phyloP scores from a whole-genome alignment of 2,797 vertebrate genomes.

The Bucorvus abyssinicus region DNA sequence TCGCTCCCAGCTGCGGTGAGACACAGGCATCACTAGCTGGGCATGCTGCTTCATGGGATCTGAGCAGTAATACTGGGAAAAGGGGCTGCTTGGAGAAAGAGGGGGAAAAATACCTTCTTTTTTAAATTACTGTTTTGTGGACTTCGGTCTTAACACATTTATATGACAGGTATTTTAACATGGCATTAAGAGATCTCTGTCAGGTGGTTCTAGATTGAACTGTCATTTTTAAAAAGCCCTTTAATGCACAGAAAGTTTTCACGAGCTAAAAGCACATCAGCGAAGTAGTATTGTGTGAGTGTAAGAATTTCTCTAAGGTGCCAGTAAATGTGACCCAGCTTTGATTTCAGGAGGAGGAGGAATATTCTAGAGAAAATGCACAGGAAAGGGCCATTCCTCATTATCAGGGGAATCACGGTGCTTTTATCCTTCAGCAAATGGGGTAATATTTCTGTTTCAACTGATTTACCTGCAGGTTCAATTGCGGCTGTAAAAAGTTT shows the following conservation, averaged over 20 bases:
- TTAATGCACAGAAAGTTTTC: not conserved
- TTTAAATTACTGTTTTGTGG: not conserved
- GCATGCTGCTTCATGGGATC: not conserved
- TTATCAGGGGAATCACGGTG: not conserved
- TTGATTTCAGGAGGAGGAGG: not conserved
- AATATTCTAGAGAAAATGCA: not conserved
- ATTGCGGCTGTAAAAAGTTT: not conserved
- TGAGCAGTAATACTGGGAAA: not conserved
- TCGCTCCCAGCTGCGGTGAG: not conserved
- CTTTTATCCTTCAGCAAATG: not conserved
- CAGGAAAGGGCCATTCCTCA: not conserved
- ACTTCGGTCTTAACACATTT: not conserved
- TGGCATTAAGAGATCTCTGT: not conserved
- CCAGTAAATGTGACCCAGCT: not conserved
- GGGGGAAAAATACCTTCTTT: accelerated
- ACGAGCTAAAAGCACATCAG: not conserved
- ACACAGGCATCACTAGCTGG: not conserved
- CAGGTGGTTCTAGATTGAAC: not conserved
- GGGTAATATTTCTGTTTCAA: not conserved
- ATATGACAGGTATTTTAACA: not conserved
- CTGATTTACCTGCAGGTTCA: not conserved
- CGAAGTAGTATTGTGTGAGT: not conserved
- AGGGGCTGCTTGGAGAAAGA: not conserved
- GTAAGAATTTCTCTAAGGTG: not conserved
- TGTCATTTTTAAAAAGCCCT: not conserved